phyloP scores from a whole-genome alignment of 2,113 vertebrate species.

The Spea multiplicata region DNA sequence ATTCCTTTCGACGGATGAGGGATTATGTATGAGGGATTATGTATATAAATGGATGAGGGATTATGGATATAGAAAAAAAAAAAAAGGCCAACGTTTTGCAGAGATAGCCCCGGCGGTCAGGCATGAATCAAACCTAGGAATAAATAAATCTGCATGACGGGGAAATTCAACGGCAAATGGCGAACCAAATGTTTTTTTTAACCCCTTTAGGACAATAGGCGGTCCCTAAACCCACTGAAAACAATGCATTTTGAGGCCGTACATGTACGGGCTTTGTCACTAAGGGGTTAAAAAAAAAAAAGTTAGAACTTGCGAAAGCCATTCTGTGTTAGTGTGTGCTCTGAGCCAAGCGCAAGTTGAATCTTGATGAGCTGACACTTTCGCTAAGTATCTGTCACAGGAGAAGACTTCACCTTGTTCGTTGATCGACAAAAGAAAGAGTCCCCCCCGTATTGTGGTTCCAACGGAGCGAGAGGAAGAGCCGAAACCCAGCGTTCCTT shows the following conservation, averaged over 20 bases:
- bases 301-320: background rate
- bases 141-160: conserved; percentile 4
- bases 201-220: too few species aligned
- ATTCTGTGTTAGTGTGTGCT: background rate
- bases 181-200: too few species aligned
- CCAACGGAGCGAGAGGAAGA: background rate
- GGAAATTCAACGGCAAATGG: too few species aligned
- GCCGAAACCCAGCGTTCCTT: background rate
- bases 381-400: conserved; percentile 17
- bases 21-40: too few species aligned
- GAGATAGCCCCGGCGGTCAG: conserved; percentile 1
- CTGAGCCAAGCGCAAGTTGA: background rate
- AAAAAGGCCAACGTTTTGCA: background rate
- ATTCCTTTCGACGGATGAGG: too few species aligned
- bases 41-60: too few species aligned
- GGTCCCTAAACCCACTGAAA: too few species aligned
- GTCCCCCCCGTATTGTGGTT: background rate
- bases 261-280: too few species aligned
- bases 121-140: conserved; percentile 10
- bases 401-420: conserved; percentile 15
- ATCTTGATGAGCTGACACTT: conserved; percentile 2
- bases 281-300: background rate
- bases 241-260: too few species aligned
- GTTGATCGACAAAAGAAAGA: conserved; percentile 18
- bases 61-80: too few species aligned